phyloP scores from a whole-genome alignment of 2,888 invertebrate genomes.

The Microctonus aethiopoides region DNA sequence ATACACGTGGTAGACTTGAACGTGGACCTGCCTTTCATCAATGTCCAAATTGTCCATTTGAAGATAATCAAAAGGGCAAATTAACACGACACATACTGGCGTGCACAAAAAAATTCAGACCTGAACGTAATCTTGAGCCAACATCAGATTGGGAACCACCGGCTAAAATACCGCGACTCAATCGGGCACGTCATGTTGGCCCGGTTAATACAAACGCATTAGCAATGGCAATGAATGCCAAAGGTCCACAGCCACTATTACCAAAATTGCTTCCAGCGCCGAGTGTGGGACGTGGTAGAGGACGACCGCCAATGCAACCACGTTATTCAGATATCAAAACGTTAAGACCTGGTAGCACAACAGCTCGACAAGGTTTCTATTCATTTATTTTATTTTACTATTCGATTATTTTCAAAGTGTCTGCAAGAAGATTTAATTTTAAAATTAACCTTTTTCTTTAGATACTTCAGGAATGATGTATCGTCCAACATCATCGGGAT shows the following conservation, averaged over 20 bases:
- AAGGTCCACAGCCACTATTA: conserved; percentile 64
- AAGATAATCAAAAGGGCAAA: conserved; percentile 93
- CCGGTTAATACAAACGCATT: conserved; percentile 57
- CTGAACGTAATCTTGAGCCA: conserved; percentile 86
- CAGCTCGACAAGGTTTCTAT: conserved; percentile 57
- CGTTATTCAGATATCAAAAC: conserved; percentile 62
- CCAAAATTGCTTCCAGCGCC: conserved; percentile 67
- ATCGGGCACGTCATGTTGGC: conserved; percentile 62
- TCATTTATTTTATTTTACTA: conserved; percentile 1
- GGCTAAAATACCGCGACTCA: conserved; percentile 87
- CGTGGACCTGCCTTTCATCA: conserved; percentile 89
- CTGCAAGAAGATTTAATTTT: conserved; percentile 9
- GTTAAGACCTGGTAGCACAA: conserved; percentile 56
- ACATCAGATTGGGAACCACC: conserved; percentile 93
- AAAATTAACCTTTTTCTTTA: conserved; percentile 38
- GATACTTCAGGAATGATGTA: conserved; percentile 74
- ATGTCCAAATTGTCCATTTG: conserved; percentile 93
- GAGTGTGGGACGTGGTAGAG: conserved; percentile 64
- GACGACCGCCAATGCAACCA: conserved; percentile 66
- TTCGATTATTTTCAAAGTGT: not conserved
- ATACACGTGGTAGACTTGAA: conserved; percentile 84
- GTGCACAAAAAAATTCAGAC: conserved; percentile 90
- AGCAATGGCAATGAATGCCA: conserved; percentile 63
- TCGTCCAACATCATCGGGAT: conserved; percentile 73
- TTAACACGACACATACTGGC: conserved; percentile 87